A percentile compares a stretch with the other conserved stretches of the same genome.
phyloP scores from a whole-genome alignment of 2,113 vertebrate genomes.

The Calyptomena viridis region DNA sequence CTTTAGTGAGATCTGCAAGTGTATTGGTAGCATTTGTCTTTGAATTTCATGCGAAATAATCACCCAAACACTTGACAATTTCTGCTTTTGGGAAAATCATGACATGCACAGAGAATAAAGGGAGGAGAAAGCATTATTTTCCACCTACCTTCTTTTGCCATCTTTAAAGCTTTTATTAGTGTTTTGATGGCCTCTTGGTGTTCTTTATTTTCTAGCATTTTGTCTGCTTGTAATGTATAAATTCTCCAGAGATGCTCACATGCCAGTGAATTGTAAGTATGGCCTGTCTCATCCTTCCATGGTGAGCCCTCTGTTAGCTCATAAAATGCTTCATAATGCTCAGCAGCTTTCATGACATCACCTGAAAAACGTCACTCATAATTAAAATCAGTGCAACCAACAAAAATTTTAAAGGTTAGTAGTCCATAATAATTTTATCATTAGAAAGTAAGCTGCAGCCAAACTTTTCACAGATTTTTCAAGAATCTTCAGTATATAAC shows the following conservation, averaged over 20 bases:
- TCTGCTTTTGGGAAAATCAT: slow-evolving; percentile 54
- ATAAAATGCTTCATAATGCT: slow-evolving; percentile 82
- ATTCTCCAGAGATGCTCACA: slow-evolving; percentile 82
- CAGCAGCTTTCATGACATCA: slow-evolving; percentile 73
- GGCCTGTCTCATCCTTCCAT: slow-evolving; percentile 77
- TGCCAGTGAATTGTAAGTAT: slow-evolving; percentile 67
- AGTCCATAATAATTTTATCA: not conserved
- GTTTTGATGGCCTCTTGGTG: slow-evolving; percentile 74
- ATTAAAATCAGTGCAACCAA: slow-evolving; percentile 16
- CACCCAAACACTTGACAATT: slow-evolving; percentile 49
- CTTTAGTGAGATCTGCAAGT: slow-evolving; percentile 60
- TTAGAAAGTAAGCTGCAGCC: not conserved
- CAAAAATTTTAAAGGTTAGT: not conserved
- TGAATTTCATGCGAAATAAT: slow-evolving; percentile 73
- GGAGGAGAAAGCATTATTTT: slow-evolving; percentile 30
- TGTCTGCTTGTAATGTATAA: slow-evolving; percentile 79
- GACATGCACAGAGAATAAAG: slow-evolving; percentile 40
- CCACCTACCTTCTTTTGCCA: slow-evolving; percentile 81
- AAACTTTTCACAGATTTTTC: not conserved
- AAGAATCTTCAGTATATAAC: not conserved
- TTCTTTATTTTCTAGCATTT: slow-evolving; percentile 77
- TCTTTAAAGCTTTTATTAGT: slow-evolving; percentile 78
- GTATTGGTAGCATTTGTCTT: slow-evolving; percentile 70
- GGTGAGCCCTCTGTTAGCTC: slow-evolving; percentile 68
- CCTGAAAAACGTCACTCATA: slow-evolving; percentile 67